A percentile compares a stretch with the other conserved stretches of the same genome.
Conservation (phyloP, 2,888 invertebrate species). For the Scaptomyza caliginosa region DNA sequence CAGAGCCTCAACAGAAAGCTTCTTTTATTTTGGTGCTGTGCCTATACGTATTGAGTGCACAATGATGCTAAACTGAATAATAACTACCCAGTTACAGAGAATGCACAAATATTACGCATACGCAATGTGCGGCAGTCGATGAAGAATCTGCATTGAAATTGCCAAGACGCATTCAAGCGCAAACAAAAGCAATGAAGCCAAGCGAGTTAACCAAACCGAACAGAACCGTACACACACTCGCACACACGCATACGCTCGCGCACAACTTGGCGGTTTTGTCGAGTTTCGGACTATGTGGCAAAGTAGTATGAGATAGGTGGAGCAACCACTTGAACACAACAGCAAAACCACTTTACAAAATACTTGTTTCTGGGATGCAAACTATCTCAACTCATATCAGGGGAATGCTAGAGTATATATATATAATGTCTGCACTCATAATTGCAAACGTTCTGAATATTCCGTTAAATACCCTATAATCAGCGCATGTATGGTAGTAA, state of each 20-base stretch:
- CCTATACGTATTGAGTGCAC: conserved; percentile 1
- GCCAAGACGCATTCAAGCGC: conserved; percentile 36
- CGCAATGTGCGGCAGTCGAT: conserved; percentile 23
- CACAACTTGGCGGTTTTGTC: not conserved
- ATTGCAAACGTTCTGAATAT: not conserved
- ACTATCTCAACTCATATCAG: conserved; percentile 30
- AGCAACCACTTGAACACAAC: conserved; percentile 12
- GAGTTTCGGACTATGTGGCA: not conserved
- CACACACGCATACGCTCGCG: not conserved
- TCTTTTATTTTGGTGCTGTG: not conserved
- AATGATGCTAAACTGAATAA: too few species aligned
- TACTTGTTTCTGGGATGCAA: conserved; percentile 30
- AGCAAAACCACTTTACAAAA: conserved; percentile 45
- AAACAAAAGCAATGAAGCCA: conserved; percentile 50
- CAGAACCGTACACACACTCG: not conserved
- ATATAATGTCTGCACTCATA: conserved; percentile 4
- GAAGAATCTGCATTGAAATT: conserved; percentile 39
- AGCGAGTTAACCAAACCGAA: conserved; percentile 36
- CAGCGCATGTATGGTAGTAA: not conserved
- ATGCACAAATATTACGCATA: conserved; percentile 50
- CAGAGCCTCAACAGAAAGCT: not conserved
- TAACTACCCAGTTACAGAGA: too few species aligned
- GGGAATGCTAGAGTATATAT: conserved; percentile 7
- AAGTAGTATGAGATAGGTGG: not conserved
- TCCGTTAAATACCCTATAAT: not conserved